Evolutionary conservation across 2,797 vertebrate species (phyloP).

Genomic region (Anabas testudineus): DNA sequence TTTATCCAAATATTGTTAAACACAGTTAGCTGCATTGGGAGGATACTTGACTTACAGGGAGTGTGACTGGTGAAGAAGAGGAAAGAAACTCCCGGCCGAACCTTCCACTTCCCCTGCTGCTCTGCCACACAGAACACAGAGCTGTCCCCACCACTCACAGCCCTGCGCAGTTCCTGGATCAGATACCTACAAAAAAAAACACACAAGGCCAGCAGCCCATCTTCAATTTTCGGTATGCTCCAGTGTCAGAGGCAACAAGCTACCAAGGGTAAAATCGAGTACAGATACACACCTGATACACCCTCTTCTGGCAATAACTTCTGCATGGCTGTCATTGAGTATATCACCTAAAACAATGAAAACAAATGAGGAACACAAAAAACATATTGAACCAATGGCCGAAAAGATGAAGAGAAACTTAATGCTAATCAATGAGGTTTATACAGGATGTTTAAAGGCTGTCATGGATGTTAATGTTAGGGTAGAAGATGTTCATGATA

Average conservation of each 20-base stretch:
- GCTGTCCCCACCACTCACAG: constrained; percentile 69
- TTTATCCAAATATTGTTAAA: not conserved
- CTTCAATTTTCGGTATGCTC: not conserved
- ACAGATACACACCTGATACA: constrained; percentile 86
- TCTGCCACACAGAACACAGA: constrained; percentile 85
- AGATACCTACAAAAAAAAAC: constrained; percentile 87
- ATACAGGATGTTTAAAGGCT: not conserved
- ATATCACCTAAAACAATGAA: constrained; percentile 86
- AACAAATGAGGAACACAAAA: not conserved
- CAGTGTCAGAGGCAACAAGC: not conserved
- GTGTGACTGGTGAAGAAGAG: constrained; percentile 96
- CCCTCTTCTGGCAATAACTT: constrained; percentile 92
- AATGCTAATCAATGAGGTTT: no score
- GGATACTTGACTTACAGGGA: constrained; percentile 87
- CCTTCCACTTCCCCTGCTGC: constrained; percentile 86
- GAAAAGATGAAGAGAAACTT: not conserved
- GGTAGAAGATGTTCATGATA: no score
- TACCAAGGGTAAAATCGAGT: not conserved
- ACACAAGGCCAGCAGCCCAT: not conserved
- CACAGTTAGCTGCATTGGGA: not conserved
- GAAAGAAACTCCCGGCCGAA: constrained; percentile 85
- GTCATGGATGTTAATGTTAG: no score
- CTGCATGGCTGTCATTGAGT: constrained; percentile 96
- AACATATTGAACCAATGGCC: not conserved
- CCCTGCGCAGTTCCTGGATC: constrained; percentile 87